Evolutionary conservation across 2,113 vertebrate species (phyloP).

Genomic region (Toxostoma redivivum): DNA sequence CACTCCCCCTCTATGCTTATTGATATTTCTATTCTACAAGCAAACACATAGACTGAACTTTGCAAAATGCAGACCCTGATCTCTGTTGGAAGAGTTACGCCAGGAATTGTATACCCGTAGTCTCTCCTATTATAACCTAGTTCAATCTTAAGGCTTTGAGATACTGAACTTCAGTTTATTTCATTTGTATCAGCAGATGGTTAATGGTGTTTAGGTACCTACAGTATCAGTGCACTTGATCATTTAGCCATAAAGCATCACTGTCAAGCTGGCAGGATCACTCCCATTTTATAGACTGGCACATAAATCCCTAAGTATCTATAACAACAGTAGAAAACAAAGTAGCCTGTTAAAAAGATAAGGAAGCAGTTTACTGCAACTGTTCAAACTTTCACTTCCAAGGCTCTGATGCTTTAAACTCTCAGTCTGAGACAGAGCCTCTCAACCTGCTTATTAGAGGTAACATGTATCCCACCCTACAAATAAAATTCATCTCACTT

Average conservation of each 20-base stretch:
- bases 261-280: conserved; percentile 25
- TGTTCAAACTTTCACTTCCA: not conserved
- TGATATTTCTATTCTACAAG: not conserved
- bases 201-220: conserved; percentile 2
- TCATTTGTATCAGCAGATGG: not conserved
- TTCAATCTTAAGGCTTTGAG: not conserved
- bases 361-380: not conserved
- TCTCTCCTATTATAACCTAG: not conserved
- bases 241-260: conserved; percentile 18
- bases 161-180: not conserved
- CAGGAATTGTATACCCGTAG: not conserved
- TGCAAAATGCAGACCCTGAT: not conserved
- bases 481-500: not conserved
- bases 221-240: conserved; percentile 21
- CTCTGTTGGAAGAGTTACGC: not conserved
- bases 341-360: conserved; percentile 2
- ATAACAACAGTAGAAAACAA: not conserved
- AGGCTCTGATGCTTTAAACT: not conserved
- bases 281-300: not conserved
- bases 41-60: not conserved
- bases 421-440: not conserved
- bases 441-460: not conserved
- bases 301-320: conserved; percentile 21
- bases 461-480: not conserved
- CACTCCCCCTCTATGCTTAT: not conserved